Evolutionary conservation across 2,113 vertebrate species (phyloP).

Genomic region (Halichoeres trimaculatus): DNA sequence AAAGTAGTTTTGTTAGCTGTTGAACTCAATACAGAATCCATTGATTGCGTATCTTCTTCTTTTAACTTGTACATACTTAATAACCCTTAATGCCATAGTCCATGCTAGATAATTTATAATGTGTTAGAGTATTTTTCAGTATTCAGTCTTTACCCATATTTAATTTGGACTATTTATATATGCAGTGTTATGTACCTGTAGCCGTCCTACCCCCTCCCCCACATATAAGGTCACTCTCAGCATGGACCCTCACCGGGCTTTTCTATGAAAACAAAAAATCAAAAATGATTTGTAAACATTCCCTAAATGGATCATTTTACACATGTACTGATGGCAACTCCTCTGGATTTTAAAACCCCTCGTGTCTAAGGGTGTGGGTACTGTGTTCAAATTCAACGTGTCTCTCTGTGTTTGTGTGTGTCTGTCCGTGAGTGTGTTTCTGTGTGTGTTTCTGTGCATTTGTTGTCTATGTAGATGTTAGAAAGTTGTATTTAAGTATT

Average conservation of each 20-base stretch:
- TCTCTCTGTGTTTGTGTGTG: conserved; percentile 29
- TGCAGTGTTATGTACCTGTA: conserved; percentile 82
- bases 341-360: conserved; percentile 45
- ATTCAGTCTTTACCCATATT: conserved; percentile 82
- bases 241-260: conserved; percentile 55
- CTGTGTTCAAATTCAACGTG: conserved; percentile 51
- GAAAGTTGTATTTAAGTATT: conserved; percentile 68
- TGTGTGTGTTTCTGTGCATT: conserved; percentile 44
- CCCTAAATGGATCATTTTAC: conserved; percentile 73
- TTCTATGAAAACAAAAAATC: conserved; percentile 55
- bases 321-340: conserved; percentile 56
- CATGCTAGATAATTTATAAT: conserved; percentile 83
- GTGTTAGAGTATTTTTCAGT: conserved; percentile 85
- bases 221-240: conserved; percentile 69
- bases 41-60: conserved; percentile 62
- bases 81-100: conserved; percentile 74
- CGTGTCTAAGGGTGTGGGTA: conserved; percentile 48
- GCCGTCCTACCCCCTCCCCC: conserved; percentile 47
- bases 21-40: conserved; percentile 60
- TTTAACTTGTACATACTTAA: conserved; percentile 78
- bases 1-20: conserved; percentile 59
- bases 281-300: conserved; percentile 79
- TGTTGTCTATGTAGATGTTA: conserved; percentile 46
- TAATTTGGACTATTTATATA: conserved; percentile 88
- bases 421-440: not conserved